Evolutionary conservation across 2,113 vertebrate genomes (phyloP).

Genomic region (Glaucomys volans): DNA sequence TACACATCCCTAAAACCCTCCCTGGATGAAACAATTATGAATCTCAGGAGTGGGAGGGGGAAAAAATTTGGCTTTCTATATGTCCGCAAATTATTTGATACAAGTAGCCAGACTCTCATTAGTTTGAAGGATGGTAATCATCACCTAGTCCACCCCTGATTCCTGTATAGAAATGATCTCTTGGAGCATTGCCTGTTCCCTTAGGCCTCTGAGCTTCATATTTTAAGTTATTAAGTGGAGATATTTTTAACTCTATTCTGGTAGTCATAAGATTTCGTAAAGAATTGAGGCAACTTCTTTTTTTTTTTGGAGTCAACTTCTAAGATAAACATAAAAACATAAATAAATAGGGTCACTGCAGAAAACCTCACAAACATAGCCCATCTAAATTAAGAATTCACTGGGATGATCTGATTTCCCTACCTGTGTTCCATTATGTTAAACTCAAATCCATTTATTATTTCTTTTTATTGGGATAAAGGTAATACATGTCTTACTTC

Average conservation of each 20-base stretch:
- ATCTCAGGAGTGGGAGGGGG: neutral
- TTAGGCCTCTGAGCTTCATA: constrained; percentile 8
- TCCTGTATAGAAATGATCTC: constrained; percentile 11
- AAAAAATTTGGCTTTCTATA: neutral
- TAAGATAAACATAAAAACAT: constrained; percentile 50
- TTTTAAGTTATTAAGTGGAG: constrained; percentile 29
- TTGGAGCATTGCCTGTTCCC: neutral
- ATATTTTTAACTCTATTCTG: neutral
- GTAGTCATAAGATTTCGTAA: neutral
- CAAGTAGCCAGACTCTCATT: neutral
- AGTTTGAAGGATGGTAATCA: neutral
- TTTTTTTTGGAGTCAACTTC: neutral
- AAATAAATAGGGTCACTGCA: neutral
- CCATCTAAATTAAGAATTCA: constrained; percentile 53
- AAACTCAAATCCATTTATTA: constrained; percentile 4
- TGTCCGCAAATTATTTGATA: neutral
- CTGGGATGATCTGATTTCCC: neutral
- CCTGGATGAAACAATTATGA: neutral
- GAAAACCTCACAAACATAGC: neutral
- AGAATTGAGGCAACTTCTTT: neutral
- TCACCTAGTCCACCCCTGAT: neutral
- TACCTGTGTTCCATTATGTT: constrained; percentile 35
- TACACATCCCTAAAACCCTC: neutral
- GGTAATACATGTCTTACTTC: constrained; percentile 1
- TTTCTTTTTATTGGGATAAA: constrained; percentile 36